Base-by-base conservation (phyloP, 1,140 invertebrate genomes). In the Magallana gigas region DNA sequence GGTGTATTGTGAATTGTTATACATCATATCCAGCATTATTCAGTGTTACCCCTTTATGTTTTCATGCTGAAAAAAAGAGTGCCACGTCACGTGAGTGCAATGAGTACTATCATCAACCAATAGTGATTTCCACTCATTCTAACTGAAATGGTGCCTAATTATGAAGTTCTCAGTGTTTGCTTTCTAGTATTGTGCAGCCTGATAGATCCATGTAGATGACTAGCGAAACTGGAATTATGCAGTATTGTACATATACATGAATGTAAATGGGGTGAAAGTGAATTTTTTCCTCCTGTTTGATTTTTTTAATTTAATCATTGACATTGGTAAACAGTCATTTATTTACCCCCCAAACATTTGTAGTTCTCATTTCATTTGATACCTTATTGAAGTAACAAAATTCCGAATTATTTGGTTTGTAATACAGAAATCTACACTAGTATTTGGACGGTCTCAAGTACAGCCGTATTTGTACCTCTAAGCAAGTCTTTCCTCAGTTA, bases 211-310 rank as follows among this genome's bases (percentile, higher is more conserved):
- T 64, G 60, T 64, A 64, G 60, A n/a, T 4, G 9, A 76, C 12
- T 76, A 29, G 68, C 11, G 23, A 76, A 76, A 7, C 9, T 29
- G 23, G 36, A 29, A 76, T 29, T 12, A 76, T 76, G 68, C 23
- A 76, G 68, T 76, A 29, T 76, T 76, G 68, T 76, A 23, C 36
- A 36, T 76, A 29, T 76, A 76, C 68, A 76, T 76, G 68, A 29
- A 76, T 76, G 9, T 29, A 48, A 76, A 76, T 18, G 12, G 68
- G 68, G 68, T 76, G 68, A 23, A 29, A 76, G 68, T 76, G 16
- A 16, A 14, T 18, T 71, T 71, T 76, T 76, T 76, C 68, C 68
- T 76, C 23, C 18, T 76, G 23, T 76, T 29, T 29, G 68, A 76
- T 76, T 76, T 48, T 76, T 18, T 36, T 0, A 23, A 23, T 23